phyloP scores from a whole-genome alignment of 2,797 vertebrate genomes.

The Numenius phaeopus region DNA sequence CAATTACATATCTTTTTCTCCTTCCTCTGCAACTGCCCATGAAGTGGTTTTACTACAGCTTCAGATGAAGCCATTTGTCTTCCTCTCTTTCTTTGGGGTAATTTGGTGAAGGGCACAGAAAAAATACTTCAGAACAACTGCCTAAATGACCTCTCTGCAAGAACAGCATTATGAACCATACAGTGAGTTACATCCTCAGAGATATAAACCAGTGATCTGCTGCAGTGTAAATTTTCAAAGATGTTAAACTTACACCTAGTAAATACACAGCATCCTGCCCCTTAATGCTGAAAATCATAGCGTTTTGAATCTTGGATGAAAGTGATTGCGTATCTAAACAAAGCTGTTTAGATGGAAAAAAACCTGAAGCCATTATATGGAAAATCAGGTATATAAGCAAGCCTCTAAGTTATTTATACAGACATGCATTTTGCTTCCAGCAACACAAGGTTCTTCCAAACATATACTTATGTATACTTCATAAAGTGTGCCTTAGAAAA shows the following conservation, averaged over 20 bases:
- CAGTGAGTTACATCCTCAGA: background rate
- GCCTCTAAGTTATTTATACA: background rate
- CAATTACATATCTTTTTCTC: background rate
- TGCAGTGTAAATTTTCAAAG: background rate
- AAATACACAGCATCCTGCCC: background rate
- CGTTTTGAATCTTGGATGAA: background rate
- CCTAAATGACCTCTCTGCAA: background rate
- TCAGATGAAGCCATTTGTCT: background rate
- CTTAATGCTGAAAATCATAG: background rate
- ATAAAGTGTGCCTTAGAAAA: background rate
- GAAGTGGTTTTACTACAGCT: background rate
- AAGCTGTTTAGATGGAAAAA: background rate
- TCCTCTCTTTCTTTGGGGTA: background rate
- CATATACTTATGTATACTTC: background rate
- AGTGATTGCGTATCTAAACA: background rate
- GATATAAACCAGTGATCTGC: background rate
- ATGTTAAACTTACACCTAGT: background rate
- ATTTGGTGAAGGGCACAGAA: background rate
- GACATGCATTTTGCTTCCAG: background rate
- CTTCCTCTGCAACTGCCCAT: background rate
- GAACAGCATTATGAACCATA: background rate
- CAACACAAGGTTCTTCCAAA: background rate
- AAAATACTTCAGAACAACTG: conserved; percentile 1
- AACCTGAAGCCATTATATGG: background rate
- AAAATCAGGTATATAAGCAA: background rate